A percentile compares a stretch with the other conserved stretches of the same genome.
phyloP scores from a whole-genome alignment of 2,113 vertebrate species.

The Thunnus maccoyii region DNA sequence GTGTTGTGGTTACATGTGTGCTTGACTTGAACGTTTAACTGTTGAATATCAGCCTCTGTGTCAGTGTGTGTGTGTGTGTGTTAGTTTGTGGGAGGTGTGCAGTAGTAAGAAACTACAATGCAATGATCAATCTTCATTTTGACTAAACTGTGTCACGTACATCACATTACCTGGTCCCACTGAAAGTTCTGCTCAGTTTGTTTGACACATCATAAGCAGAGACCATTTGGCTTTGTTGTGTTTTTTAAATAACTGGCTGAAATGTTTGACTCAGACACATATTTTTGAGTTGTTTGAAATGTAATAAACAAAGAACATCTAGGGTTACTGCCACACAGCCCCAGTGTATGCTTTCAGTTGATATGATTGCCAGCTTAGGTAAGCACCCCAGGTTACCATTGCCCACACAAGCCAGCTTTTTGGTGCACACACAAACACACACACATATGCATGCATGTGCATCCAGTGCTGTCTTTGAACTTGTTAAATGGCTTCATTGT shows the following conservation, averaged over 20 bases:
- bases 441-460: constrained; percentile 16
- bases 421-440: constrained; percentile 23
- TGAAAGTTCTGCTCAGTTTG: constrained; percentile 33
- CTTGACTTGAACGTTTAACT: constrained; percentile 39
- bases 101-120: constrained; percentile 36
- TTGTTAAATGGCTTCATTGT: constrained; percentile 54
- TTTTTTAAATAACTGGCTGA: not conserved
- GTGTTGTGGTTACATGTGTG: constrained; percentile 45
- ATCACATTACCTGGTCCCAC: not conserved
- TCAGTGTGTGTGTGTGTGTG: constrained; percentile 13
- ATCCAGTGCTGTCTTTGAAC: constrained; percentile 29
- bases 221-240: constrained; percentile 1
- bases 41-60: constrained; percentile 54
- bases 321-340: constrained; percentile 15
- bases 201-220: not conserved
- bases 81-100: constrained; percentile 10
- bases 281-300: not conserved
- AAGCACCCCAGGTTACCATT: constrained; percentile 60
- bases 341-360: constrained; percentile 26
- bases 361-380: constrained; percentile 38
- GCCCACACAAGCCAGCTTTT: constrained; percentile 43
- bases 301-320: not conserved
- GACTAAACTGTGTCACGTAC: constrained; percentile 42
- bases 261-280: not conserved
- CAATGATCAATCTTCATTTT: constrained; percentile 29